phyloP scores from a whole-genome alignment of 1,140 invertebrate genomes.

The Drosophila insularis region DNA sequence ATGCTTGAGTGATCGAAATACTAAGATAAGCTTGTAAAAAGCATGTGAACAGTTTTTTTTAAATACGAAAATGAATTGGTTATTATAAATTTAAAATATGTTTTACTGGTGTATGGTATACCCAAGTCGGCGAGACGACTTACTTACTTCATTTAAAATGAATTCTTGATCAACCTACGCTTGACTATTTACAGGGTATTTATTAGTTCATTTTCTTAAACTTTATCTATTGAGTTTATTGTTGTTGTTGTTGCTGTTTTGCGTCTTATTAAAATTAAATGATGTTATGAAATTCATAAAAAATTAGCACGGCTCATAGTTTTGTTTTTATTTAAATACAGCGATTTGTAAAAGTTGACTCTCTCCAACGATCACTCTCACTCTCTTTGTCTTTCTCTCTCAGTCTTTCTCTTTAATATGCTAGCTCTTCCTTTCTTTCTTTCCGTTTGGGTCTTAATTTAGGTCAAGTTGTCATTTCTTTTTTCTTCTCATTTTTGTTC shows the following conservation, averaged over 20 bases:
- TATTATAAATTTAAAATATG: too few species aligned
- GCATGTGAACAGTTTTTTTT: too few species aligned
- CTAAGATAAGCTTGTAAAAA: too few species aligned
- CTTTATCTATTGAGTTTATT: not conserved
- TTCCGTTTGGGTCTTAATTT: conserved; percentile 12
- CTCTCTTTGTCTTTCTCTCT: conserved; percentile 3
- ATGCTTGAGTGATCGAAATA: too few species aligned
- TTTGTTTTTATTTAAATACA: conserved; percentile 74
- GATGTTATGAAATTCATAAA: conserved; percentile 72
- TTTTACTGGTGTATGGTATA: too few species aligned
- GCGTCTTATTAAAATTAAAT: conserved; percentile 70
- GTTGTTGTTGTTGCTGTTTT: conserved; percentile 35
- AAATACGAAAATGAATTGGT: too few species aligned
- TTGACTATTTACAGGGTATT: not conserved
- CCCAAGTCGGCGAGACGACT: too few species aligned
- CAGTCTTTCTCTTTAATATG: conserved; percentile 2
- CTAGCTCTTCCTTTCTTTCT: conserved; percentile 4
- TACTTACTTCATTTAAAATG: too few species aligned
- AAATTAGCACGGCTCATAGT: conserved; percentile 77
- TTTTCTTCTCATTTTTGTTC: conserved; percentile 25
- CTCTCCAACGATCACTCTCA: not conserved
- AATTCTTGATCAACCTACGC: too few species aligned
- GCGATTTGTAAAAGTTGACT: conserved; percentile 60
- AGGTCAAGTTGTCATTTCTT: conserved; percentile 23
- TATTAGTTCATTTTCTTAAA: not conserved